Percentiles rank a stretch among this genome's conserved stretches.
phyloP scores from a whole-genome alignment of 30 jellyfish, hydroid and myxozoan species.

The Haliclystus octoradiatus region DNA sequence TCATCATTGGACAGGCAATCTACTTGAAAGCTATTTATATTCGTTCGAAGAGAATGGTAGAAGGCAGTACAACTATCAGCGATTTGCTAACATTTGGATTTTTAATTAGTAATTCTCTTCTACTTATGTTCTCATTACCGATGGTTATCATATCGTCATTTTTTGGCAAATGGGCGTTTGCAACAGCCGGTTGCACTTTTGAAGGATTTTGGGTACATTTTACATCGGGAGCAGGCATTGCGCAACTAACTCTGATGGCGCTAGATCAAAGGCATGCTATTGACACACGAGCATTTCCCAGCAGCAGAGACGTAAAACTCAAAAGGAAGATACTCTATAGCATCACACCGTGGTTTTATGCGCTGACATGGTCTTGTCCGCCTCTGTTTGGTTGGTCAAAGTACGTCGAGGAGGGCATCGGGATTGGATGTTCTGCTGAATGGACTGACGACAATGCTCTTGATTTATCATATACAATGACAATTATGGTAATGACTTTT shows the following conservation, averaged over 20 bases:
- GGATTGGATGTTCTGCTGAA: conserved; percentile 36
- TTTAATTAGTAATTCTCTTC: background rate
- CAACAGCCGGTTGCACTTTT: background rate
- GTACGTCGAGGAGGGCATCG: conserved; percentile 34
- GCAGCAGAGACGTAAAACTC: background rate
- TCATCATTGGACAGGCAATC: background rate
- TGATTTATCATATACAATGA: conserved; percentile 13
- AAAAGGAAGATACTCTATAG: conserved; percentile 5
- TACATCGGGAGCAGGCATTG: background rate
- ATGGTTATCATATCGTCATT: background rate
- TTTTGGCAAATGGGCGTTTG: background rate
- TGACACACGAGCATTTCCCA: background rate
- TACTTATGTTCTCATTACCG: background rate
- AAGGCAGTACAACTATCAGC: background rate
- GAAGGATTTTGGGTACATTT: background rate
- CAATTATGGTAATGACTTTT: conserved; percentile 8
- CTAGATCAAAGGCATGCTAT: background rate
- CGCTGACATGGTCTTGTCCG: conserved; percentile 19
- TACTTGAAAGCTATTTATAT: background rate
- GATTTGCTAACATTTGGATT: background rate
- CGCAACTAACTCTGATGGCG: background rate
- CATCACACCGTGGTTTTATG: conserved; percentile 21
- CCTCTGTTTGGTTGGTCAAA: conserved; percentile 44
- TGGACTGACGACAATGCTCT: conserved; percentile 20
- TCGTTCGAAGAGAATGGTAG: background rate